Evolutionary conservation across 2,888 invertebrate species (phyloP).

Genomic region (Lasioglossum vierecki): DNA sequence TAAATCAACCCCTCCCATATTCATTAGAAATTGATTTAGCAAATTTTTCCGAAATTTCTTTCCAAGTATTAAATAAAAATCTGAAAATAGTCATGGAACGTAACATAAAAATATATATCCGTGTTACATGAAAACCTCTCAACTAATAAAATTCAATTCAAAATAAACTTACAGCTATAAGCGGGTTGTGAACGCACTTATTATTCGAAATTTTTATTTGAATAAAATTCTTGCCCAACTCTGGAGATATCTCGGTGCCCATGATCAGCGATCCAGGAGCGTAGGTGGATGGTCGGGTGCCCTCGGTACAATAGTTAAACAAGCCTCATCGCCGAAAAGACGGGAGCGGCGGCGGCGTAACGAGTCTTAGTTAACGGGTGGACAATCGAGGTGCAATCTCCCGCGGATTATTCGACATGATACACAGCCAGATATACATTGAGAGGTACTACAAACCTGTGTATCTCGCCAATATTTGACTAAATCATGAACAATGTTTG

Average conservation of each 20-base stretch:
- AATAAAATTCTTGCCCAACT: too few relatives aligned
- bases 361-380: conserved; percentile 78
- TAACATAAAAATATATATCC: too few relatives aligned
- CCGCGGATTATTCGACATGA: conserved; percentile 81
- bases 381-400: conserved; percentile 79
- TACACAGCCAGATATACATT: conserved; percentile 76
- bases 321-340: conserved; percentile 14
- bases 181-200: too few relatives aligned
- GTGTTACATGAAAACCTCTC: too few relatives aligned
- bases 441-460: conserved; percentile 82
- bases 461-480: conserved; percentile 84
- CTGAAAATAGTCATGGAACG: too few relatives aligned
- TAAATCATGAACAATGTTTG: conserved; percentile 84
- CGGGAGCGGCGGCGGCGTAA: conserved; percentile 53
- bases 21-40: too few relatives aligned
- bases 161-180: too few relatives aligned
- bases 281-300: not conserved
- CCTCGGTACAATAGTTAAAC: not conserved
- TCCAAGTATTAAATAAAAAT: too few relatives aligned
- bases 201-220: too few relatives aligned
- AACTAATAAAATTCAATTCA: too few relatives aligned
- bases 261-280: not conserved
- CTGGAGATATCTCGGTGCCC: not conserved
- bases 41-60: too few relatives aligned
- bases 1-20: too few relatives aligned